Evolutionary conservation across 2,888 invertebrate species (phyloP), one percentile per base, ranked within the genome.

Genomic region (Conchocele bisecta): DNA sequence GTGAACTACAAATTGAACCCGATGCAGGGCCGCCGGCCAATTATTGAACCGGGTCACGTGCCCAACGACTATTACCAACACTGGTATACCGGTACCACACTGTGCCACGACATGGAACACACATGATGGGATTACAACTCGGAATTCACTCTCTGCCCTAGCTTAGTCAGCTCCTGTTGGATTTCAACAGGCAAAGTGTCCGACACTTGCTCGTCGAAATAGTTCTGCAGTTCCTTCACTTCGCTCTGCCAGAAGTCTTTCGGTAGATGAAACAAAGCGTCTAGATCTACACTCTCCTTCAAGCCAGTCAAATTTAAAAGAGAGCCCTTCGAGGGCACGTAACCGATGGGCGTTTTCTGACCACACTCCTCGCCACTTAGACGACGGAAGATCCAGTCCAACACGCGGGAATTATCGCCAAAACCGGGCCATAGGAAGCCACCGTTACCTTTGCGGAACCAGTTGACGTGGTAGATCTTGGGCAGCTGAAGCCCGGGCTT

Each of bases 341-440:
- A 90, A 15, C 93, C 93, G 64, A 98, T 95, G 0, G 98, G 94
- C 0, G 96, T 95, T 59, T 95, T 93, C 33, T 85, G 82, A 33
- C 90, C 90, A 71, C 86, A 84, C 64, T 88, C 88, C 68, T 90
- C 88, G 6, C 86, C 86, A 53, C 83, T 75, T 65, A 97, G 94
- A 71, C 99, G 94, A 60, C 95, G 94, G 64, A 98, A 93, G 73
- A 98, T 94, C 99, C 99, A 99, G 87, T 99, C 99, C 41, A 99
- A 93, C 0, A 99, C 98, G 20, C 99, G 94, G 7, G 96, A 94
- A 91, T 99, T 99, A 82, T 99, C 99, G 0, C 91, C 91, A 89
- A 97, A 99, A 75, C 99, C 99, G 2, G 99, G 99, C 99, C 99
- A 99, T 83, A 99, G 93, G 94, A 98, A 99, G 91, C 96, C 95